Base-by-base conservation (phyloP, 2,888 invertebrate genomes). In the Formica aserva region DNA sequence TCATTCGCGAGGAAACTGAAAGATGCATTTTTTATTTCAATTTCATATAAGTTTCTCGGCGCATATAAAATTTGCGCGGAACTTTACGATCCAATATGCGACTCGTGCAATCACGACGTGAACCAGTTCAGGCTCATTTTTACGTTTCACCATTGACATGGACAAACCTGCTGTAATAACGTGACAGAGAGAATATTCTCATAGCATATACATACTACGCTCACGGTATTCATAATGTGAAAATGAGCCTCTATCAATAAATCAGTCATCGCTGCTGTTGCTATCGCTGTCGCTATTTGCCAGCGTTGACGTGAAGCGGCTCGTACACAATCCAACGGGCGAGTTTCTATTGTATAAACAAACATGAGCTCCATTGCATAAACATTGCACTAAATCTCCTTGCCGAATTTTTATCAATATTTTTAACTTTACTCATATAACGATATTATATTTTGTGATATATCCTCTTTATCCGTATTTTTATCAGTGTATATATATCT, bases 241-340 rank as follows among this genome's bases (percentile, higher is more conserved):
- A 71, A 71, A 62, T 62, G 60, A n/a, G 32, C 29, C 72, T 72
- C n/a, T n/a, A 45, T 8, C 22, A 71, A 78, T 69, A 41, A 78
- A 78, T 78, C 60, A 78, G 45, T 78, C 81, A 81, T 87, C 71
- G 87, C 83, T 78, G 87, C 83, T 62, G 45, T 57, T 88, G 87
- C 87, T 89, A 82, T 77, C 74, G 88, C 87, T 85, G 85, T 82
- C 78, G 88, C 89, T 88, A 83, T 78, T 88, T 74, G 82, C 86
- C 85, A 89, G 83, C 71, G 22, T 78, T 78, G 32, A 78, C 32
- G 45, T 60, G 45, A 69, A 72, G 60, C 72, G 78, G 15, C 55
- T 78, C 78, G 9, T 72, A 60, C 60, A 48, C 60, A 45, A 80
- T 72, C 60, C 55, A 80, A 72, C 48, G 45, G 29, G 57, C 71